Evolutionary conservation across 2,888 invertebrate genomes (phyloP), one percentile per base, ranked within the genome.

Genomic region (Stenichneumon culpator): DNA sequence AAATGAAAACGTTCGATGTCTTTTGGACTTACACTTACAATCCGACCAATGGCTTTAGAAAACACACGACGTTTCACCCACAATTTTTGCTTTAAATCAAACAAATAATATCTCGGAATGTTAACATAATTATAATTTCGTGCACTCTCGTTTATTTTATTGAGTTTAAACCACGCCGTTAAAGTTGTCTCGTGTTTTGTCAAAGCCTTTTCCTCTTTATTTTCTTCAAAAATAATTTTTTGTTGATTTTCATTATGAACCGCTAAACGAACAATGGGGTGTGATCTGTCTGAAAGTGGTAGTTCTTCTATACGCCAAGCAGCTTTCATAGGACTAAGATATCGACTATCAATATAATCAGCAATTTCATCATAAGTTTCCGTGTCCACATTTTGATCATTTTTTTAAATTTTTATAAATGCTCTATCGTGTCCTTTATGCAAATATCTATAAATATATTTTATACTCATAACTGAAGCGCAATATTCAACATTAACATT

Each of bases 161-260:
- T 84, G 32, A 84, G 60, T 60, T 84, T 57, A 16, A 84, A 84
- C 84, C 81, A 84, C 6, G 84, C 79, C 14, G 81, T 86, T 67
- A 78, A 67, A 14, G 79, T 85, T 57, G 82, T 85, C 22, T 79
- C 63, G 16, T 65, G 14, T 63, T 84, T 84, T n/a, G 22, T 3
- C 16, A 69, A 32, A 19, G 63, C 67, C 4, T 22, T 25, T 44
- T 83, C 50, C 28, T 54, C 67, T 44, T 80, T 52, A 68, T 77
- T 67, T 73, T 86, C 83, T 67, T 80, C 67, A 69, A 83, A 86
- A 60, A 78, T 57, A 14, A 83, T 65, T 16, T 78, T 28, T 75
- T 86, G 87, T 70, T 87, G 73, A 79, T 86, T 87, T 84, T 86
- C 77, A 86, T n/a, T n/a, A n/a, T n/a, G n/a, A n/a, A n/a, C n/a